These are phyloP conservation scores for Gadopsis bispinosus DNA, from an alignment of 2,797 vertebrate genomes.

Conservation along the genomic window DNA sequence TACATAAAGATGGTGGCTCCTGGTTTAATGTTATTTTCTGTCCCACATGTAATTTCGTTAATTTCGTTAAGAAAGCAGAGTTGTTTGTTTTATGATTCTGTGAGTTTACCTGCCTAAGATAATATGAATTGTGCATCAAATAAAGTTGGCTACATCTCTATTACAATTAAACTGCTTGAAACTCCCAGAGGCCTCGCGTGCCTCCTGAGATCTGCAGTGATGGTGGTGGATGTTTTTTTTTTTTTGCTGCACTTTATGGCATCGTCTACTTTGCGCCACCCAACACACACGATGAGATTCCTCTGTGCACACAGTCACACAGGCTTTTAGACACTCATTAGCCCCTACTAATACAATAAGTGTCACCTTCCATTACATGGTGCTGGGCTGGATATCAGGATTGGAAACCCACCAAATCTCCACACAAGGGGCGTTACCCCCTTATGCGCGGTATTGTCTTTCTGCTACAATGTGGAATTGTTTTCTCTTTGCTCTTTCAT, in stretches of 20 bases:
- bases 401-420: constrained; percentile 82
- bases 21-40: not conserved
- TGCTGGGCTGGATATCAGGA: constrained; percentile 78
- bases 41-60: not conserved
- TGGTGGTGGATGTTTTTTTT: constrained; percentile 23
- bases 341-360: constrained; percentile 85
- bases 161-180: constrained; percentile 51
- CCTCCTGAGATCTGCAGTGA: constrained; percentile 55
- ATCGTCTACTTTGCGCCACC: constrained; percentile 62
- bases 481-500: constrained; percentile 62
- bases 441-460: constrained; percentile 75
- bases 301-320: constrained; percentile 81
- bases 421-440: constrained; percentile 72
- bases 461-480: constrained; percentile 79
- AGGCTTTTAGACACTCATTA: constrained; percentile 88
- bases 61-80: not conserved
- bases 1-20: not conserved
- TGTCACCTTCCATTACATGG: constrained; percentile 85
- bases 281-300: constrained; percentile 83
- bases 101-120: constrained; percentile 5
- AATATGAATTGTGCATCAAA: constrained; percentile 1
- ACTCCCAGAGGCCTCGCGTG: constrained; percentile 62
- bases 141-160: constrained; percentile 39
- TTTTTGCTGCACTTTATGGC: constrained; percentile 61
- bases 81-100: not conserved